These are phyloP conservation scores for Anabacerthia variegaticeps DNA, from an alignment of 2,797 vertebrate genomes.

Conservation along the genomic window DNA sequence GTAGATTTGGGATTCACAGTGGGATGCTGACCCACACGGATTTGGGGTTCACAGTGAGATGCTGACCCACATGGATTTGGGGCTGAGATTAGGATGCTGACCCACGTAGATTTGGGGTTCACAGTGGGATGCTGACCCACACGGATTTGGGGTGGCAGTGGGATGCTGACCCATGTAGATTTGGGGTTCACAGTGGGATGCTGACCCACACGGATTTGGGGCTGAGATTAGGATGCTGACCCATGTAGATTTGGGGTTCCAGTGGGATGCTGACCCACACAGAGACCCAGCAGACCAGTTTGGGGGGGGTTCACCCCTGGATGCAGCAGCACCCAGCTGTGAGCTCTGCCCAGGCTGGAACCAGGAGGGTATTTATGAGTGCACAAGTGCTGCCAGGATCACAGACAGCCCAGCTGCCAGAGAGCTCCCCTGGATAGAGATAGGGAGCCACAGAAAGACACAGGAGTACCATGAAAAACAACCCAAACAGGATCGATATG, in stretches of 20 bases:
- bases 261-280: not conserved
- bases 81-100: not conserved
- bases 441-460: not conserved
- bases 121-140: not conserved
- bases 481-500: not conserved
- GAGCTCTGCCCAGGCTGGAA: not conserved
- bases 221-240: not conserved
- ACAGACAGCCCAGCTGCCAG: not conserved
- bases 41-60: not conserved
- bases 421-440: not conserved
- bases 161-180: not conserved
- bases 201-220: not conserved
- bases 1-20: not conserved
- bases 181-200: not conserved
- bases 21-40: not conserved
- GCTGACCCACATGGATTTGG: accelerated
- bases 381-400: not conserved
- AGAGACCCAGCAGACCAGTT: not conserved
- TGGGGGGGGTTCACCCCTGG: not conserved
- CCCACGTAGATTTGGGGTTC: too few relatives aligned
- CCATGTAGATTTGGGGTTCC: accelerated
- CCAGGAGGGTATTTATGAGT: not conserved
- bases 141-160: not conserved
- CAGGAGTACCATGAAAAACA: not conserved
- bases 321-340: not conserved